Evolutionary conservation across 2,113 vertebrate species (phyloP).

Genomic region (Donacobius atricapilla): DNA sequence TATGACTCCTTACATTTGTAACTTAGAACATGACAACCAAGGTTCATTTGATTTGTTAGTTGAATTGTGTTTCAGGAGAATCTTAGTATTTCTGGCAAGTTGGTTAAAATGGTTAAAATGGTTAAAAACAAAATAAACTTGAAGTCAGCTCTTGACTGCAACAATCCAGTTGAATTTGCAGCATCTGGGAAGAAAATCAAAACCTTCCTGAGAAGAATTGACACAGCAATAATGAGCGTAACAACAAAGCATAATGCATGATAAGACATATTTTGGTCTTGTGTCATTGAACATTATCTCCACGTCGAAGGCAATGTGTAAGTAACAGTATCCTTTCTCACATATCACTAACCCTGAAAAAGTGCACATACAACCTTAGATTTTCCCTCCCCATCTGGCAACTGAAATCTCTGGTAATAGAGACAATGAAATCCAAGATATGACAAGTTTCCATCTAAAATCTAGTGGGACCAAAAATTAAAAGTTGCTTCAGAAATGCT

Average conservation of each 20-base stretch:
- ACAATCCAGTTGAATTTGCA: neutral
- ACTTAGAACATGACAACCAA: neutral
- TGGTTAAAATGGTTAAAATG: neutral
- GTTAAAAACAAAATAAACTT: neutral
- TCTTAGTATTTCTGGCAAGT: neutral
- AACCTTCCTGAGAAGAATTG: slow-evolving; percentile 35
- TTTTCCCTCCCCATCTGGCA: slow-evolving; percentile 39
- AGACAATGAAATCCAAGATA: neutral
- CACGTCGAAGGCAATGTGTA: neutral
- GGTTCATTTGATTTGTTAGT: neutral
- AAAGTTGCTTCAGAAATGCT: slow-evolving; percentile 14
- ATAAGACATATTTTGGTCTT: slow-evolving; percentile 11
- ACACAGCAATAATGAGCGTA: neutral
- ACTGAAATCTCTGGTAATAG: neutral
- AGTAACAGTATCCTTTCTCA: neutral
- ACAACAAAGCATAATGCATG: slow-evolving; percentile 17
- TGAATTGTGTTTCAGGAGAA: neutral
- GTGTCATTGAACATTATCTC: slow-evolving; percentile 34
- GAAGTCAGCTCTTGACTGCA: neutral
- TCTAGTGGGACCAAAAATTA: slow-evolving; percentile 1
- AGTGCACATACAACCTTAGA: neutral
- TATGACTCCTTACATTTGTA: neutral
- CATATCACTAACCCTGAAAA: slow-evolving; percentile 26
- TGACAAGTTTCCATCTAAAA: slow-evolving; percentile 27
- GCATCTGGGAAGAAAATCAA: slow-evolving; percentile 49